Evolutionary conservation across 1,140 invertebrate species (phyloP), one percentile per base, ranked within the genome.

Genomic region (Trichonephila clavipes): DNA sequence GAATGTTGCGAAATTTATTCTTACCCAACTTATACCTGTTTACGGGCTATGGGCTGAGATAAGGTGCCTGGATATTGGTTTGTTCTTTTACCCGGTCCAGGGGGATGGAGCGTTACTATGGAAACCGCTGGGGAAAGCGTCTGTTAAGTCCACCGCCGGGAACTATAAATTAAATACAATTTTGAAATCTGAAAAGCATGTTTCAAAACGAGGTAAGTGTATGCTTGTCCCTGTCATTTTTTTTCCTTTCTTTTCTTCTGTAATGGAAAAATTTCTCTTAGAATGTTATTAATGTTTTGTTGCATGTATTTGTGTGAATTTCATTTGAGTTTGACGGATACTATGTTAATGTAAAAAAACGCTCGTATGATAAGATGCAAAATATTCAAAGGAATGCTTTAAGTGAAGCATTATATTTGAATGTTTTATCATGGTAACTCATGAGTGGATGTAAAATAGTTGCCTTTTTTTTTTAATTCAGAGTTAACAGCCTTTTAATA

Each of bases 101-200:
- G 24, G 51, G 86, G 86, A 88, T 64, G 59, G 44, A 88, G 24
- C 59, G 86, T 88, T 88, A 19, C 86, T 64, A 88, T 88, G 86
- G 86, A 62, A 88, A 88, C 86, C 86, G 86, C 86, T 88, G 86
- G 86, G 86, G 86, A 64, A 66, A 10, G 61, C 34, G n/a, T 88
- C 34, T 44, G 59, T 66, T 62, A 88, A 88, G 64, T 88, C 86
- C 86, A 21, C 51, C 51, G 59, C 8, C 59, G 61, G 83, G 83
- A 85, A 85, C 51, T 59, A 85, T 85, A 85, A 85, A 85, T 61
- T 85, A 85, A 59, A 85, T 85, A 24, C 72, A 12, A n/a, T 61
- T 85, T 85, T 58, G 44, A 85, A 59, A 58, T 61, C 51, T 24
- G 24, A 59, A 34, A 77, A 77, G 28, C 83, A 85, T 85, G 83